Conservation (phyloP, 2,888 invertebrate species). For the Crossocerus cetratus region DNA sequence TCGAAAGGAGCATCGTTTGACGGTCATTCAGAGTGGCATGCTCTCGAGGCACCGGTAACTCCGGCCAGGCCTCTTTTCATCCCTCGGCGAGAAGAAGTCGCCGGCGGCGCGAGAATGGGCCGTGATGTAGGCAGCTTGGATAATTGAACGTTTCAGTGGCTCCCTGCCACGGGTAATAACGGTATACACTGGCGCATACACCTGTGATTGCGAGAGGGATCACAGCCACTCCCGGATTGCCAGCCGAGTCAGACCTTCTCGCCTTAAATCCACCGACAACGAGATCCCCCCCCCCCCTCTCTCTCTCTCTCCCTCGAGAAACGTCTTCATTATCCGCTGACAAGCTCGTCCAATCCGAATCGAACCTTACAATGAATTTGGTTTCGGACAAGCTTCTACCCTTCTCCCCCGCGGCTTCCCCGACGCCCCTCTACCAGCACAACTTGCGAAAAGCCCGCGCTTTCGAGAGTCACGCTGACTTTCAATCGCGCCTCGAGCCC, state of each 20-base stretch:
- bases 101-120: slow-evolving; percentile 46
- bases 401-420: background rate
- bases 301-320: slow-evolving; percentile 29
- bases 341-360: slow-evolving; percentile 46
- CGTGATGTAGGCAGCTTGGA: slow-evolving; percentile 66
- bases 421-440: background rate
- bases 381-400: slow-evolving; percentile 20
- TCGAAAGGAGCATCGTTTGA: slow-evolving; percentile 61
- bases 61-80: slow-evolving; percentile 64
- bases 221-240: slow-evolving; percentile 25
- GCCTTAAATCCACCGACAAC: too few relatives aligned
- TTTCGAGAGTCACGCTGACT: slow-evolving; percentile 39
- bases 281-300: slow-evolving; percentile 2
- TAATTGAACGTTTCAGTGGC: slow-evolving; percentile 71
- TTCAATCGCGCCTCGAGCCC: slow-evolving; percentile 18
- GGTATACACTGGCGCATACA: slow-evolving; percentile 56
- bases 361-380: slow-evolving; percentile 34
- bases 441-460: slow-evolving; percentile 32
- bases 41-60: slow-evolving; percentile 40
- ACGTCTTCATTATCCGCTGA: slow-evolving; percentile 61
- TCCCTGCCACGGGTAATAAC: slow-evolving; percentile 63
- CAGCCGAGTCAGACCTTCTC: slow-evolving; percentile 4
- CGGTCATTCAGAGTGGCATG: slow-evolving; percentile 61
- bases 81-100: slow-evolving; percentile 53
- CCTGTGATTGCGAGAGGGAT: slow-evolving; percentile 48